These are phyloP conservation scores for Hozukius guyotensis DNA, from an alignment of 2,797 vertebrate genomes.

Conservation along the genomic window DNA sequence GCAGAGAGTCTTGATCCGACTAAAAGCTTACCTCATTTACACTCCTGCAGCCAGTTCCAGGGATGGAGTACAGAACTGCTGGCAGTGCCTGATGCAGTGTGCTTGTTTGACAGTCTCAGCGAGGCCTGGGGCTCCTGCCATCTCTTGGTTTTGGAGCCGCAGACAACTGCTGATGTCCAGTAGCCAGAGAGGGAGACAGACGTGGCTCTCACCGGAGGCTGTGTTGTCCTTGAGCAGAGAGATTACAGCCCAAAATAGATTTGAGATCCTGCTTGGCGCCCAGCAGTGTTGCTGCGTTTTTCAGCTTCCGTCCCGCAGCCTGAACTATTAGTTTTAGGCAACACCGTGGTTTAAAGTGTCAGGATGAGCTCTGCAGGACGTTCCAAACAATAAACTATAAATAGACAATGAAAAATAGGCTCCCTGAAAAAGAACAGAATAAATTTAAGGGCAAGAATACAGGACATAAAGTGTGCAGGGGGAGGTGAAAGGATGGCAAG, in stretches of 20 bases:
- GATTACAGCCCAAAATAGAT: slow-evolving; percentile 66
- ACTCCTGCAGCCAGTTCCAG: background rate
- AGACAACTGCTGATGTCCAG: slow-evolving; percentile 52
- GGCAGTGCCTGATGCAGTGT: slow-evolving; percentile 17
- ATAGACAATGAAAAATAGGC: background rate
- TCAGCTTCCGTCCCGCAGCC: slow-evolving; percentile 15
- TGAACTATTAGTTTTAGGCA: slow-evolving; percentile 25
- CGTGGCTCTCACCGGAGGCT: slow-evolving; percentile 37
- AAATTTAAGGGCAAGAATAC: slow-evolving; percentile 1
- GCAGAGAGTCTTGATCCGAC: background rate
- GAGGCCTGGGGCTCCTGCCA: slow-evolving; percentile 39
- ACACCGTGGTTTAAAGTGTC: slow-evolving; percentile 3
- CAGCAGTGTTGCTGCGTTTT: slow-evolving; percentile 3
- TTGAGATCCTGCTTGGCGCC: slow-evolving; percentile 1
- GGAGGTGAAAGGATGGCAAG: background rate
- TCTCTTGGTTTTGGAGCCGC: slow-evolving; percentile 31
- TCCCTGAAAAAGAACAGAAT: background rate
- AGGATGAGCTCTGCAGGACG: background rate
- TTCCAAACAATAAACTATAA: slow-evolving; percentile 16
- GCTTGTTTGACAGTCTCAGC: slow-evolving; percentile 34
- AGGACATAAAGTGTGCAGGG: background rate
- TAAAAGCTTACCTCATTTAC: background rate
- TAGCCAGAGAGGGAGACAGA: slow-evolving; percentile 27
- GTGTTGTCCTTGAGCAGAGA: slow-evolving; percentile 44
- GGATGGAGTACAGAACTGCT: slow-evolving; percentile 2